phyloP scores from a whole-genome alignment of 2,113 vertebrate genomes.

The Triplophysa dalaica region DNA sequence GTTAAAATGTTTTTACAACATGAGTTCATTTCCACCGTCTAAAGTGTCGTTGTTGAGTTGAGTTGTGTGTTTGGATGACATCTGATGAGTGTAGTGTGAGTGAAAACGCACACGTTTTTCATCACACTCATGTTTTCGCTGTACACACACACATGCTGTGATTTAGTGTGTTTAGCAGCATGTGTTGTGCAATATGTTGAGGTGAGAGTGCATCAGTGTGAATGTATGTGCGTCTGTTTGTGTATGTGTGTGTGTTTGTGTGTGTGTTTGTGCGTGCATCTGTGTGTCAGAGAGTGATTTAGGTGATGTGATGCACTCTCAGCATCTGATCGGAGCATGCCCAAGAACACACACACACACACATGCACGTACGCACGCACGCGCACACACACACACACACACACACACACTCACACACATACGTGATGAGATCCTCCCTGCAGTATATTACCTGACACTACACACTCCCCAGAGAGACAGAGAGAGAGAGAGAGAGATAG shows the following conservation, averaged over 20 bases:
- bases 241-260: background rate
- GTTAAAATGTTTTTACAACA: too few relatives aligned
- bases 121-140: background rate
- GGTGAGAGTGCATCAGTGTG: conserved; percentile 6
- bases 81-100: background rate
- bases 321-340: conserved; percentile 39
- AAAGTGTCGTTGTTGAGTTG: too few relatives aligned
- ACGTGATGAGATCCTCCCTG: background rate
- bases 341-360: conserved; percentile 35
- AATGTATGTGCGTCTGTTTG: background rate
- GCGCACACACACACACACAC: background rate
- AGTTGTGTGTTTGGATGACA: background rate
- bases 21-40: too few relatives aligned
- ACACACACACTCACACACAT: background rate
- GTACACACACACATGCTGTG: background rate
- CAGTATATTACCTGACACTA: conserved; percentile 41
- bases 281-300: conserved; percentile 24
- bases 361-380: background rate
- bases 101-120: background rate
- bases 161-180: background rate
- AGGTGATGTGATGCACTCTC: conserved; percentile 24
- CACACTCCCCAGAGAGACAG: conserved; percentile 12
- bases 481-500: background rate
- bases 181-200: conserved; percentile 18
- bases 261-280: background rate